These are phyloP conservation scores for Isotomurus palustris DNA, from an alignment of 2,888 invertebrate genomes.

Conservation along the genomic window DNA sequence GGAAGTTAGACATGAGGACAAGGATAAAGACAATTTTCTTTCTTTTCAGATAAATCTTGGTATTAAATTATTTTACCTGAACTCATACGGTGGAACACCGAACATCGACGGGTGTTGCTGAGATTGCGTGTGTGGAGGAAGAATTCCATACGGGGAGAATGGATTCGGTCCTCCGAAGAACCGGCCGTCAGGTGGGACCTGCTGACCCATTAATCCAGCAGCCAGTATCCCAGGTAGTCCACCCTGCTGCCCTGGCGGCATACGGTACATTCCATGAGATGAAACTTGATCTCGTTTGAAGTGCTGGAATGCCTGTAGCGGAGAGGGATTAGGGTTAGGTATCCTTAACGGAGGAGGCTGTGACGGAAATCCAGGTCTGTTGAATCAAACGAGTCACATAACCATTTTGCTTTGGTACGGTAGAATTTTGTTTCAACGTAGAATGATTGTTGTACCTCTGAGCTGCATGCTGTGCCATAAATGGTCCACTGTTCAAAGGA, in stretches of 20 bases:
- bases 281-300: slow-evolving; percentile 35
- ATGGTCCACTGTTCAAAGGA: slow-evolving; percentile 37
- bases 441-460: slow-evolving; percentile 28
- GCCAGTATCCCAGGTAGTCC: slow-evolving; percentile 27
- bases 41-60: background rate
- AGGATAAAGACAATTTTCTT: background rate
- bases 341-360: slow-evolving; percentile 38
- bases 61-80: slow-evolving; percentile 30
- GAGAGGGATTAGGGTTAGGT: slow-evolving; percentile 39
- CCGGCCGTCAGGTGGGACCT: slow-evolving; percentile 10
- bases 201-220: slow-evolving; percentile 29
- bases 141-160: slow-evolving; percentile 37
- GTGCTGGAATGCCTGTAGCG: slow-evolving; percentile 42
- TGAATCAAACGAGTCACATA: background rate
- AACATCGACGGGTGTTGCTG: slow-evolving; percentile 33
- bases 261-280: slow-evolving; percentile 27
- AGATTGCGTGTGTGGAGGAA: slow-evolving; percentile 37
- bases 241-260: slow-evolving; percentile 29
- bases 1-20: background rate
- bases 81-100: slow-evolving; percentile 33
- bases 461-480: slow-evolving; percentile 29
- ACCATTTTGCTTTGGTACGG: background rate
- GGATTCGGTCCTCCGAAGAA: slow-evolving; percentile 24
- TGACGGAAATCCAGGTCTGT: slow-evolving; percentile 33
- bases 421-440: background rate